Percentiles rank a stretch among this genome's conserved stretches.
phyloP scores from a whole-genome alignment of 2,888 invertebrate species.

The Pristionchus arcanus region DNA sequence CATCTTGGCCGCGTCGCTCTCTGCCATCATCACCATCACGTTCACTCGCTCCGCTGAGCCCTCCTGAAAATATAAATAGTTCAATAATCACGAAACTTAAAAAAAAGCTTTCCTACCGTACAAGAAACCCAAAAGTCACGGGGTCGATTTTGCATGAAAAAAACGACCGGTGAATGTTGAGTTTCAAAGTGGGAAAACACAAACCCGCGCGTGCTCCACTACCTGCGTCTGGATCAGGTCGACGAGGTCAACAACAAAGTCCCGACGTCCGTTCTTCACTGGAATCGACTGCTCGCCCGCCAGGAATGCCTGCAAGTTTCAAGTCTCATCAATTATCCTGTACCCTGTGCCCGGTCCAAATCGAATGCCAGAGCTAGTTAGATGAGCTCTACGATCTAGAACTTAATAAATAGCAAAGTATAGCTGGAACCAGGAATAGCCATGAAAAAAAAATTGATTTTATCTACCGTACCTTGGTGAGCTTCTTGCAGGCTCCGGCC shows the following conservation, averaged over 20 bases:
- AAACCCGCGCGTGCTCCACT: no score
- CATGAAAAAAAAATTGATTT: no score
- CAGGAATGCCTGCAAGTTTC: constrained; percentile 56
- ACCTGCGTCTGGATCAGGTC: constrained; percentile 61
- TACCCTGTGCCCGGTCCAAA: no score
- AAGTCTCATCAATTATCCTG: not conserved
- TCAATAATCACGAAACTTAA: not conserved
- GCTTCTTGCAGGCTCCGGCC: not conserved
- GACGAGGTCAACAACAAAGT: constrained; percentile 59
- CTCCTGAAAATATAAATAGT: not conserved
- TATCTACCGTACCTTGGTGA: constrained; percentile 55
- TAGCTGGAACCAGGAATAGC: no score
- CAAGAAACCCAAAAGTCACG: no score
- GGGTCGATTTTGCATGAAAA: not conserved
- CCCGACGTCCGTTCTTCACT: constrained; percentile 55
- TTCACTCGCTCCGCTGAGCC: not conserved
- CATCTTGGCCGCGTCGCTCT: not conserved
- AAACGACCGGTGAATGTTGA: not conserved
- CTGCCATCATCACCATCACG: constrained; percentile 27
- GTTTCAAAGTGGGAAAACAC: not conserved
- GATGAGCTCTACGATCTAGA: no score
- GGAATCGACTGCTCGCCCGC: constrained; percentile 57
- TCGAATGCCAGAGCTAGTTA: no score
- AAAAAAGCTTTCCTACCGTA: not conserved
- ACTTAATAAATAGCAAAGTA: no score